Evolutionary conservation across 2,113 vertebrate genomes (phyloP).

Genomic region (Taxidea taxus): DNA sequence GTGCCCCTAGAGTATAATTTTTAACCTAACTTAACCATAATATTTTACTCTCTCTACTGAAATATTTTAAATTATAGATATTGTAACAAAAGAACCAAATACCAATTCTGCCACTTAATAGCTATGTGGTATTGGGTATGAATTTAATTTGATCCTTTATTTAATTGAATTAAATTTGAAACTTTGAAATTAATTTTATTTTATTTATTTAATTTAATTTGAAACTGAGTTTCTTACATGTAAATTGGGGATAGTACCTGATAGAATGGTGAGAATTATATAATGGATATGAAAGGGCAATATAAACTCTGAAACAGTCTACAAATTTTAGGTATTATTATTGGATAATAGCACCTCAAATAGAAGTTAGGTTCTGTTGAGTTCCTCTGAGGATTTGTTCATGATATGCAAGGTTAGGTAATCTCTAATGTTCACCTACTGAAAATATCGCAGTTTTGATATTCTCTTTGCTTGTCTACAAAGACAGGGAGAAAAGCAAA

Average conservation of each 20-base stretch:
- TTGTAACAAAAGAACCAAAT: not conserved
- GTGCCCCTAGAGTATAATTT: not conserved
- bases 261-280: not conserved
- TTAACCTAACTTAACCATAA: not conserved
- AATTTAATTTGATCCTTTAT: not conserved
- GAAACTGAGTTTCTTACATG: not conserved
- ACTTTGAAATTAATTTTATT: too few species aligned
- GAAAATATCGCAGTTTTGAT: not conserved
- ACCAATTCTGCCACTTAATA: slow-evolving; percentile 14
- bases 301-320: slow-evolving; percentile 30
- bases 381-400: not conserved
- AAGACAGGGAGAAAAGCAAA: not conserved
- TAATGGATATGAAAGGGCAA: not conserved
- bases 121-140: not conserved
- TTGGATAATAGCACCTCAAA: not conserved
- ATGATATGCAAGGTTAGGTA: not conserved
- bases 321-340: not conserved
- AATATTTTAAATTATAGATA: not conserved
- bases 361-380: not conserved
- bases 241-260: not conserved
- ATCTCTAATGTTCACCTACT: not conserved
- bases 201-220: too few species aligned
- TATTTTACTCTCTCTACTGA: not conserved
- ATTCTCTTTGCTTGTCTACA: not conserved
- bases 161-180: too few species aligned